Evolutionary conservation across 2,797 vertebrate species (phyloP).

Genomic region (Xenentodon cancila): DNA sequence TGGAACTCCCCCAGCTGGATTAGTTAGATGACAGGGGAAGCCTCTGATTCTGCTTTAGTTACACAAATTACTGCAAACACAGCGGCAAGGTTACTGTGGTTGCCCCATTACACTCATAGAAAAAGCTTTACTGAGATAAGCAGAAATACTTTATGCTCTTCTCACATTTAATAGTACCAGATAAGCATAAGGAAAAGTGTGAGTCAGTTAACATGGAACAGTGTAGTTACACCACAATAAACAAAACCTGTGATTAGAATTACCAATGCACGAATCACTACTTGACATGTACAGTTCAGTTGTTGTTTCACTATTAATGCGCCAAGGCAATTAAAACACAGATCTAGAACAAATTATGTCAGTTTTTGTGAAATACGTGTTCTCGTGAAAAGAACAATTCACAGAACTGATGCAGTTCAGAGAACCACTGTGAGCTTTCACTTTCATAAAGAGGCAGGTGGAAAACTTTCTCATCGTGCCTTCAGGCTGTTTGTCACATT

Average conservation of each 20-base stretch:
- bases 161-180: slow-evolving; percentile 7
- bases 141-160: slow-evolving; percentile 15
- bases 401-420: slow-evolving; percentile 26
- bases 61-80: slow-evolving; percentile 29
- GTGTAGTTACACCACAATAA: background rate
- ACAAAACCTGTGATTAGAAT: background rate
- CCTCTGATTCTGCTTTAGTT: slow-evolving; percentile 28
- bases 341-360: slow-evolving; percentile 1
- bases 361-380: background rate
- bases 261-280: background rate
- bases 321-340: background rate
- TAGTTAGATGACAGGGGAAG: slow-evolving; percentile 25
- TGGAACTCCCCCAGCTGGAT: slow-evolving; percentile 51
- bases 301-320: background rate
- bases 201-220: slow-evolving; percentile 17
- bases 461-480: slow-evolving; percentile 21
- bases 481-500: slow-evolving; percentile 15
- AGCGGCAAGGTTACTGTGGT: slow-evolving; percentile 30
- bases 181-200: slow-evolving; percentile 23
- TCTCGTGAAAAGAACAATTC: slow-evolving; percentile 21
- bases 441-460: slow-evolving; percentile 21
- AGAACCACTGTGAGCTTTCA: slow-evolving; percentile 27
- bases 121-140: slow-evolving; percentile 47
- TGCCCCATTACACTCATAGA: slow-evolving; percentile 36
- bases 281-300: background rate